Evolutionary conservation across 1,140 invertebrate species (phyloP), one percentile per base, ranked within the genome.

Genomic region (Frieseomelitta varia): DNA sequence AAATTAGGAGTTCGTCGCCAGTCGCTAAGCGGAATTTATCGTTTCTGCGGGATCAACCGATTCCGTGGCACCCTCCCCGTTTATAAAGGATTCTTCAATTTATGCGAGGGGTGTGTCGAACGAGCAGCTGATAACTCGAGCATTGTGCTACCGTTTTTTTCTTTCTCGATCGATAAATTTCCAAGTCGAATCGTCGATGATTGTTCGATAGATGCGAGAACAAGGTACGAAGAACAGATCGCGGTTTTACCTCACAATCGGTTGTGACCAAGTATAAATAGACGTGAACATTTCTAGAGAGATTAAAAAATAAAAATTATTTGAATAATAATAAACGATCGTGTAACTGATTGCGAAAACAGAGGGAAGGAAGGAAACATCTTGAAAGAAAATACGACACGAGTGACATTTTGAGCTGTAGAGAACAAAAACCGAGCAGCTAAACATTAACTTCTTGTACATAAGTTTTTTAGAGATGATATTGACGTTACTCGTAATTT

Each of bases 21-120:
- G 34, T n/a, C 56, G 78, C 85, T 89, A 89, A 88, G 65, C 78
- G 63, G 65, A 89, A 89, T 89, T 89, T 87, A 89, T 89, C 80
- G 84, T 86, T 89, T 84, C 77, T 58, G 58, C 65, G 78, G 87
- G 85, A 86, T 88, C 88, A 89, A 81, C 65, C 80, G 69, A 85
- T 69, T 24, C 68, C 68, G 17, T 39, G n/a, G 24, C 8, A 61
- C 15, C 74, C 68, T 34, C 24, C 30, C 19, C 12, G 55, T 1
- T 10, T 56, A 14, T 19, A 61, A 53, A 72, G 51, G 58, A 80
- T 73, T 80, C 77, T 63, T 78, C 47, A 73, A 84, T 84, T 79
- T 80, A 79, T 84, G n/a, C 75, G 55, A 72, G 75, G 67, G 81
- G 75, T 39, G 79, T 55, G 72, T 53, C 24, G 21, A 55, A 34